Base-by-base conservation (phyloP, 2,113 vertebrate species). In the Festucalex cinctus region DNA sequence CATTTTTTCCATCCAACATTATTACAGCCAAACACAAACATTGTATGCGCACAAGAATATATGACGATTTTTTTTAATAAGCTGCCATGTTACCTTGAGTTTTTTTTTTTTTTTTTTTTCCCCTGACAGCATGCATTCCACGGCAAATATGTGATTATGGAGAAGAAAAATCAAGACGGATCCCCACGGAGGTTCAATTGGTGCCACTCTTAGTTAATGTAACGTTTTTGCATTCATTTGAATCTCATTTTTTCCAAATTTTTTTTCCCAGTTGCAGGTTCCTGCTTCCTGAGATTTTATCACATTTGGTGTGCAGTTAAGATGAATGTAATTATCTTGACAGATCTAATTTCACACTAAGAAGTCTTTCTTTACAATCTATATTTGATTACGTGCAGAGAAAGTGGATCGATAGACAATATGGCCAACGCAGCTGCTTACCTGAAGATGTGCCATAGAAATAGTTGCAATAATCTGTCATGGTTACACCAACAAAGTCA, bases 391-490 rank as follows among this genome's bases (percentile, higher is more conserved):
- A 44, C 91, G 90, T 87, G 66, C 69, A 17, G 85, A 89, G 73
- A 82, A 86, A 78, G 83, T 75, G 62, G 88, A 94, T 96, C 94
- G 81, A 95, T 96, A 94, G 68, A 58, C 90, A 93, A 93, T 96
- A 93, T 86, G 85, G 76, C 90, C 88, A 88, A 88, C 80, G 79
- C 92, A 93, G 93, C 90, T 94, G 90, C 90, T 93, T 91, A 89
- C 79, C 86, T 90, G 79, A 83, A 69, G 80, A 87, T 75, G 81
- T 88, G 94, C 94, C 93, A 74, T 90, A 86, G 88, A 78, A 88
- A 89, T 73, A 90, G 92, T 85, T 43, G 37, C 71, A 82, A 88
- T 90, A 92, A 92, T 91, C 90, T 91, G 89, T 80, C 83, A 85
- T 73, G 79, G 88, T 90, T 83, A 88, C 12, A 78, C 81, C 65